Evolutionary conservation across 2,888 invertebrate genomes (phyloP).

Genomic region (Lasioglossum pauxillum): DNA sequence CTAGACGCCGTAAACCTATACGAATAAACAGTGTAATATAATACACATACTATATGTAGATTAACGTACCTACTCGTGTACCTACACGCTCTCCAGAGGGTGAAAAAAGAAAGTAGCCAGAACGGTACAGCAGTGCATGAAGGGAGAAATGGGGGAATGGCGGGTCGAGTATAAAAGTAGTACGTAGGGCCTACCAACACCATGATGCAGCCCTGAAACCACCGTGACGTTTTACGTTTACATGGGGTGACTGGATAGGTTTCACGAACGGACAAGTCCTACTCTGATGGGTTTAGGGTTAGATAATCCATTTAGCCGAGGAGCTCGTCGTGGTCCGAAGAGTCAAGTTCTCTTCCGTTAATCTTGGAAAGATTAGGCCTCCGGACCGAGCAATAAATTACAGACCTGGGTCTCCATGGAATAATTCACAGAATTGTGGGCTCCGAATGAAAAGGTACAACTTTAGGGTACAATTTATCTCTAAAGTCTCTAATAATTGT

Average conservation of each 20-base stretch:
- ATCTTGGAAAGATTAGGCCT: background rate
- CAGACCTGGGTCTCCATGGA: background rate
- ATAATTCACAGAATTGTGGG: background rate
- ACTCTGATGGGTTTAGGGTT: background rate
- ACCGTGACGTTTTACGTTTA: background rate
- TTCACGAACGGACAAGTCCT: background rate
- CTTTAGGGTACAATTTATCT: too few relatives aligned
- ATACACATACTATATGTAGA: too few relatives aligned
- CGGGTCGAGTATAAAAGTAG: background rate
- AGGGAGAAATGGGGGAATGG: background rate
- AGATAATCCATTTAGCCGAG: slow-evolving; percentile 1
- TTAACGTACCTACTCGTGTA: background rate
- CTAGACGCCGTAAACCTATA: too few relatives aligned
- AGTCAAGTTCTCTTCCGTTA: background rate
- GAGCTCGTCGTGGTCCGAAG: background rate
- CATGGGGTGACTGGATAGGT: slow-evolving; percentile 3
- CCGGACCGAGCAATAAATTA: background rate
- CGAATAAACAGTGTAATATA: too few relatives aligned
- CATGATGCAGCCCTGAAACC: background rate
- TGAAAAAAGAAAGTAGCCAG: background rate
- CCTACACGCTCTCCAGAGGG: background rate
- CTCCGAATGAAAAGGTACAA: too few relatives aligned
- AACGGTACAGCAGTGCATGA: background rate
- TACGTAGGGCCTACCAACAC: background rate
- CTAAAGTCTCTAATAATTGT: too few relatives aligned